These are phyloP conservation scores for Coenonympha arcania DNA, from an alignment of 2,888 invertebrate species.

Conservation along the genomic window DNA sequence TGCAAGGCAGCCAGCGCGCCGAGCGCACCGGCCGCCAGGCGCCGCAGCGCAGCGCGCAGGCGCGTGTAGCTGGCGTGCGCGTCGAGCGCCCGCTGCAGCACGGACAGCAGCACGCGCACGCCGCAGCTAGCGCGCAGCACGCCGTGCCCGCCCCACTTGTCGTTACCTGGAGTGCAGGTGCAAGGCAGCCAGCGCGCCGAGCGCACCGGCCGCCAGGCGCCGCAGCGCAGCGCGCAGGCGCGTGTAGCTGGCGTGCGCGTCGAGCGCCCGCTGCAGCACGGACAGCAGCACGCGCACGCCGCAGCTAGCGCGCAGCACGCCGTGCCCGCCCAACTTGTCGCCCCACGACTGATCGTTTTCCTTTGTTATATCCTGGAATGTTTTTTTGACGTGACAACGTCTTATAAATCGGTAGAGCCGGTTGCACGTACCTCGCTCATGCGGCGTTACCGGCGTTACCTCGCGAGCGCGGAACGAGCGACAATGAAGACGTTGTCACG, in stretches of 20 bases:
- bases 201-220: conserved; percentile 30
- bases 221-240: conserved; percentile 34
- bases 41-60: conserved; percentile 31
- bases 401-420: too few relatives aligned
- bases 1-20: conserved; percentile 41
- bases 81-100: conserved; percentile 26
- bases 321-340: conserved; percentile 39
- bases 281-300: conserved; percentile 27
- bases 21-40: conserved; percentile 33
- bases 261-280: conserved; percentile 27
- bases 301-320: conserved; percentile 33
- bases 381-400: too few relatives aligned
- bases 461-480: too few relatives aligned
- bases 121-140: conserved; percentile 34
- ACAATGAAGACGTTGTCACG: too few relatives aligned
- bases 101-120: conserved; percentile 24
- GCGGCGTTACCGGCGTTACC: too few relatives aligned
- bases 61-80: conserved; percentile 35
- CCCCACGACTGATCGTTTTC: conserved; percentile 44
- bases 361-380: conserved; percentile 42
- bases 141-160: conserved; percentile 38
- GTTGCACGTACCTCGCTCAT: too few relatives aligned
- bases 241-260: conserved; percentile 33
- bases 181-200: conserved; percentile 39
- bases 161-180: conserved; percentile 38